These are phyloP conservation scores for Sphyrna mokarran DNA, from an alignment of 2,113 vertebrate genomes.

Conservation along the genomic window DNA sequence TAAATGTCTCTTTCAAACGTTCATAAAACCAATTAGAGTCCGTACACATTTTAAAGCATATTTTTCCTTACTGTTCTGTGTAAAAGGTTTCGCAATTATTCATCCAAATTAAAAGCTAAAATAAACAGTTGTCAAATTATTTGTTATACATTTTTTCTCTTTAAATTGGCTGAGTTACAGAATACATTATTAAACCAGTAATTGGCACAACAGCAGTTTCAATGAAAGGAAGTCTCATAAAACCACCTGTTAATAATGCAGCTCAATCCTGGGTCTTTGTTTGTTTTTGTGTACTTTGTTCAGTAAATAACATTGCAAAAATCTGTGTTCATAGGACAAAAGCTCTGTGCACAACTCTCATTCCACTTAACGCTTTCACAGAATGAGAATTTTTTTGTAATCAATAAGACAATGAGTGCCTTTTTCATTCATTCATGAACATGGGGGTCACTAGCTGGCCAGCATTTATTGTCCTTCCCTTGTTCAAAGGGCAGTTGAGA, in stretches of 20 bases:
- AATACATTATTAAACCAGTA: neutral
- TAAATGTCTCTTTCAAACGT: too few relatives aligned
- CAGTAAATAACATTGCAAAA: neutral
- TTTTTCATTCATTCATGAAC: too few relatives aligned
- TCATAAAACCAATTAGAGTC: too few relatives aligned
- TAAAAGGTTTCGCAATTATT: neutral
- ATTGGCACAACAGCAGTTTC: neutral
- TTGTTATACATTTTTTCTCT: neutral
- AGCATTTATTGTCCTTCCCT: too few relatives aligned
- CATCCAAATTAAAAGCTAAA: neutral
- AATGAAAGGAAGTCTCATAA: neutral
- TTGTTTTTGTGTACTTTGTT: neutral
- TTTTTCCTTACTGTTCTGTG: too few relatives aligned
- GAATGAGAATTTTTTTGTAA: neutral
- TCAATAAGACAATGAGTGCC: neutral
- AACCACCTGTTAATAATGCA: neutral
- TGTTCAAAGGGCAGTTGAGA: too few relatives aligned
- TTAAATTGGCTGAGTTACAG: neutral
- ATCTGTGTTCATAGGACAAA: neutral
- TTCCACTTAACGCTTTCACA: neutral
- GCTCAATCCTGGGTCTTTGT: neutral
- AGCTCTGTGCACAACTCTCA: neutral
- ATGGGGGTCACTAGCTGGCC: too few relatives aligned
- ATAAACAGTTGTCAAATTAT: neutral
- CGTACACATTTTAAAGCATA: too few relatives aligned